Conservation (phyloP, 2,113 vertebrate genomes). For the Colius striatus region DNA sequence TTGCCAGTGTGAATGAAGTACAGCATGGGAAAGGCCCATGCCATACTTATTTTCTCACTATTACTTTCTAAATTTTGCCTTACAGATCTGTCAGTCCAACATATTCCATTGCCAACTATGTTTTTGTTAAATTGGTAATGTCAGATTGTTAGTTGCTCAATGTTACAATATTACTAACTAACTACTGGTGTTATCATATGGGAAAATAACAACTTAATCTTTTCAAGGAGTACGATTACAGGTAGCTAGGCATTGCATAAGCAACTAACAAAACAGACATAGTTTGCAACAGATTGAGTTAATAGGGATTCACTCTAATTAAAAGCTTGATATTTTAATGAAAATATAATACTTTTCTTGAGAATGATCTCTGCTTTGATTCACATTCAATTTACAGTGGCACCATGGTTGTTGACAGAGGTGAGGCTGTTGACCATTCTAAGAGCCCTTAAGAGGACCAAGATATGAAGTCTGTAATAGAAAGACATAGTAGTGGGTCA, state of each 20-base stretch:
- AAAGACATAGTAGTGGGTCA: background rate
- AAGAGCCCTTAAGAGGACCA: slow-evolving; percentile 5
- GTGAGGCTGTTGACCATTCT: background rate
- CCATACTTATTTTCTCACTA: background rate
- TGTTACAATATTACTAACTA: background rate
- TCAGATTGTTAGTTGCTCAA: background rate
- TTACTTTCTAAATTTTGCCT: background rate
- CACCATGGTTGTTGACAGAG: background rate
- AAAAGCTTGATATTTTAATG: slow-evolving; percentile 5
- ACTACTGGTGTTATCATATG: background rate
- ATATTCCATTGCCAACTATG: background rate
- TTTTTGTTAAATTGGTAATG: background rate
- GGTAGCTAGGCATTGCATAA: background rate
- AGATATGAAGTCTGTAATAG: background rate
- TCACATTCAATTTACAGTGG: background rate
- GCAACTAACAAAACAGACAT: background rate
- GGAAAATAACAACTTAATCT: background rate
- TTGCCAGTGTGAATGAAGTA: background rate
- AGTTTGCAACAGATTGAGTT: slow-evolving; percentile 6
- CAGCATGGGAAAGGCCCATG: background rate
- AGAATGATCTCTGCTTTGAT: slow-evolving; percentile 16
- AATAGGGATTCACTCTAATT: slow-evolving; percentile 20
- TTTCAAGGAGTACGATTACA: background rate
- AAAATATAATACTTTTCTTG: slow-evolving; percentile 6
- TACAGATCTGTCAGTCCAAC: background rate